Conservation (phyloP, 2,888 invertebrate genomes). For the Geophilus truncorum region DNA sequence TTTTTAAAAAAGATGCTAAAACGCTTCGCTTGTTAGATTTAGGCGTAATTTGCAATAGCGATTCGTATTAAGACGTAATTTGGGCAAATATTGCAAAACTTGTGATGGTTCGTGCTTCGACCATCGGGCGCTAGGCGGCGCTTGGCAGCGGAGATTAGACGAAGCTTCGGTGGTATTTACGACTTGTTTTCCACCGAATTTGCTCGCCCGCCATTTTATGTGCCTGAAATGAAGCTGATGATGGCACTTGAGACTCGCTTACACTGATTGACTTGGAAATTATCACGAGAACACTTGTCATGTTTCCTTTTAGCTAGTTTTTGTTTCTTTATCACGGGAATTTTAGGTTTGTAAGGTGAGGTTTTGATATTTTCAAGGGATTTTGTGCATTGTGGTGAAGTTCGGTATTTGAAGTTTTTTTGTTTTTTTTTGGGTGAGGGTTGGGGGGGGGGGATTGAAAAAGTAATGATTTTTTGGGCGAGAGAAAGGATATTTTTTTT, state of each 20-base stretch:
- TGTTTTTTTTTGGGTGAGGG: too few relatives aligned
- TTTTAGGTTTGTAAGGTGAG: too few relatives aligned
- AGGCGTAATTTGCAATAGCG: not conserved
- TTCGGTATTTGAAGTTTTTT: too few relatives aligned
- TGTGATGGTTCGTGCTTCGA: too few relatives aligned
- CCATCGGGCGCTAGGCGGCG: too few relatives aligned
- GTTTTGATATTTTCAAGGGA: too few relatives aligned
- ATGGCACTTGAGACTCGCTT: constrained; percentile 4
- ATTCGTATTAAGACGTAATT: not conserved
- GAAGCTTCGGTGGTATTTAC: not conserved
- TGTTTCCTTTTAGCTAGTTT: not conserved
- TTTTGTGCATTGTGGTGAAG: too few relatives aligned
- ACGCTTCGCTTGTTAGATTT: not conserved
- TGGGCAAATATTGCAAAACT: not conserved
- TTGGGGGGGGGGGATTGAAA: too few relatives aligned
- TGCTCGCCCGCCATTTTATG: constrained; percentile 10
- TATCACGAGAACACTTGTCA: not conserved
- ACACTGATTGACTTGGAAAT: constrained; percentile 10
- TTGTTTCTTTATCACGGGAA: too few relatives aligned
- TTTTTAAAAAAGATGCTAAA: not conserved
- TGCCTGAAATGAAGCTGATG: constrained; percentile 1
- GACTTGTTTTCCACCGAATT: constrained; percentile 10
- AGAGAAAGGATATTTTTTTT: too few relatives aligned
- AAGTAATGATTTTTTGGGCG: too few relatives aligned
- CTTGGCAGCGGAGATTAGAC: not conserved